Conservation (phyloP, 2,113 vertebrate species). For the Ctenodactylus gundi region DNA sequence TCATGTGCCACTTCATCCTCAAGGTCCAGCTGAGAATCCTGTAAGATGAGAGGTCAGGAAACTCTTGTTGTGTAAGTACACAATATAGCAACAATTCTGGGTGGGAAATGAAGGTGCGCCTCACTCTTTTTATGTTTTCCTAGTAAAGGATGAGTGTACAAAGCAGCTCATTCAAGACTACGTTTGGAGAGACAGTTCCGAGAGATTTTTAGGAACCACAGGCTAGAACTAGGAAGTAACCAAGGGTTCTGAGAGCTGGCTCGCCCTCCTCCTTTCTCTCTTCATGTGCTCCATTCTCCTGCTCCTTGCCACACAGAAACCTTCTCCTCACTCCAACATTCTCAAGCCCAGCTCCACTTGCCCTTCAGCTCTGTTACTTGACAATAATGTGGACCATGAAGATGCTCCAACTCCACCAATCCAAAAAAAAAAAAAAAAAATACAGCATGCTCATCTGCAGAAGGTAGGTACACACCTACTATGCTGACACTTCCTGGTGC, state of each 20-base stretch:
- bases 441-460: background rate
- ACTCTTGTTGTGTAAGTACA: background rate
- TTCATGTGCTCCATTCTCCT: accelerated
- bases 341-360: background rate
- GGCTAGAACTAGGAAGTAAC: background rate
- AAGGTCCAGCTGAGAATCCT: background rate
- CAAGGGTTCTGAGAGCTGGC: accelerated
- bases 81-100: accelerated
- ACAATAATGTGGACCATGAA: background rate
- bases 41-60: background rate
- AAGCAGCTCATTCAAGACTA: background rate
- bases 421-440: background rate
- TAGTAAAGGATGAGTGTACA: background rate
- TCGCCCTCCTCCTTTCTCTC: background rate
- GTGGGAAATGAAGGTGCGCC: background rate
- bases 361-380: background rate
- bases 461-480: too few relatives aligned
- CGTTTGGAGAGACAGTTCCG: background rate
- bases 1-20: background rate
- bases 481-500: background rate
- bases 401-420: background rate
- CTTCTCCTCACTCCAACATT: background rate
- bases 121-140: background rate
- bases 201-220: background rate
- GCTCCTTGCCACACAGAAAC: background rate